Evolutionary conservation across 1,140 invertebrate genomes (phyloP).

Genomic region (Ceratina australensis): DNA sequence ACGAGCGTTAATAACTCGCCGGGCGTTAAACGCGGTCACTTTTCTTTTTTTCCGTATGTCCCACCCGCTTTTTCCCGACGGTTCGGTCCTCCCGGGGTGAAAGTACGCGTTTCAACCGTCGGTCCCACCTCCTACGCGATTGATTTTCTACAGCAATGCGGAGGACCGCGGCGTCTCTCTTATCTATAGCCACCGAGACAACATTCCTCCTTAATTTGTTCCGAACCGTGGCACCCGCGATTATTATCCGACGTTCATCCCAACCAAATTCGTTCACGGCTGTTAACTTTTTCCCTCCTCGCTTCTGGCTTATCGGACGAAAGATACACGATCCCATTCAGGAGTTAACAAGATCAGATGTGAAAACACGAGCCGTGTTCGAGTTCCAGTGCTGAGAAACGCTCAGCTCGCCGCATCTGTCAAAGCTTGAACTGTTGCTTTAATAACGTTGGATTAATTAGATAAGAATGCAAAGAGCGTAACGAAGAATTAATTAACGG

Average conservation of each 20-base stretch:
- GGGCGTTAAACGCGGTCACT: too few species aligned
- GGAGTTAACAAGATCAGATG: too few species aligned
- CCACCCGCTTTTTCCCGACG: not conserved
- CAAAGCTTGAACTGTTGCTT: too few species aligned
- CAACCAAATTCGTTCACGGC: not conserved
- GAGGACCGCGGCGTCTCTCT: slow-evolving; percentile 23
- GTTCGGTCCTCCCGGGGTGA: not conserved
- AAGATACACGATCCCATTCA: too few species aligned
- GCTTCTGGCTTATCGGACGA: not conserved
- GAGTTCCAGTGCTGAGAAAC: too few species aligned
- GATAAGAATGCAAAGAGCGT: too few species aligned
- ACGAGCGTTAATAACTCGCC: too few species aligned
- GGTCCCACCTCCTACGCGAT: slow-evolving; percentile 1
- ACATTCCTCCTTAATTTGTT: not conserved
- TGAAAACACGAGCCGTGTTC: too few species aligned
- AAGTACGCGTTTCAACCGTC: not conserved
- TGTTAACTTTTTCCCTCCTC: not conserved
- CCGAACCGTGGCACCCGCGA: not conserved
- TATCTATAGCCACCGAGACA: slow-evolving; percentile 8
- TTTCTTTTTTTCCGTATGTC: not conserved
- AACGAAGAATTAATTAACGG: too few species aligned
- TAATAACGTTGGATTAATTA: too few species aligned
- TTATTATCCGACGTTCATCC: not conserved
- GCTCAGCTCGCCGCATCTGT: too few species aligned
- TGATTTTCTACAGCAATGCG: slow-evolving; percentile 26